These are phyloP conservation scores for Dasyprocta punctata DNA, from an alignment of 2,113 vertebrate species.

Conservation along the genomic window DNA sequence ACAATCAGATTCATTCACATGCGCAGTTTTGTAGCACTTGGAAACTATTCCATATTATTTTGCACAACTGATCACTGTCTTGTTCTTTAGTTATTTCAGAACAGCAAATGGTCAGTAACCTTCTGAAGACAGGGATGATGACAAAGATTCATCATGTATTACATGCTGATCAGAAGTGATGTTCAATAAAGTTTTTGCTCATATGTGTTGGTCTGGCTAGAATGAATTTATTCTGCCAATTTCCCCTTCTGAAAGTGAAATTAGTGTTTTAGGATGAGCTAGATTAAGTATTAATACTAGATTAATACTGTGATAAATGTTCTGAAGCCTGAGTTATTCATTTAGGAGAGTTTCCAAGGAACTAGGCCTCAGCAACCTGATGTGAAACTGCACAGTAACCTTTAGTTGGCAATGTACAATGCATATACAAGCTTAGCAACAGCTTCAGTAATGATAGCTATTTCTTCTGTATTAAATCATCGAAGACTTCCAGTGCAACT, in stretches of 20 bases:
- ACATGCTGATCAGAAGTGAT: background rate
- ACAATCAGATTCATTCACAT: background rate
- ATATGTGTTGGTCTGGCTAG: background rate
- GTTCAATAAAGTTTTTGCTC: background rate
- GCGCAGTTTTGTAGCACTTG: background rate
- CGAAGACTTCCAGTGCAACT: background rate
- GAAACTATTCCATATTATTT: background rate
- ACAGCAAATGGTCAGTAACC: background rate
- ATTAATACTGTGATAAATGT: background rate
- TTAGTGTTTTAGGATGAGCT: background rate
- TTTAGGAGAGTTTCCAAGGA: background rate
- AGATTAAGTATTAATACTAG: background rate
- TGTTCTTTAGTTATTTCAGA: background rate
- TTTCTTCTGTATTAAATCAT: slow-evolving; percentile 10
- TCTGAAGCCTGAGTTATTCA: background rate
- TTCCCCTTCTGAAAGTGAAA: slow-evolving; percentile 2
- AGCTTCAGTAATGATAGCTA: background rate
- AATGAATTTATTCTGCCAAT: slow-evolving; percentile 32
- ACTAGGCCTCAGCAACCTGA: background rate
- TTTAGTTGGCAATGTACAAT: background rate
- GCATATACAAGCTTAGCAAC: background rate
- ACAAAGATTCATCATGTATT: background rate
- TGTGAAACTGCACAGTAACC: background rate
- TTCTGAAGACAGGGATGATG: background rate
- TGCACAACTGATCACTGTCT: background rate